Evolutionary conservation across 2,113 vertebrate genomes (phyloP).

Genomic region (Cyphomyrus discorhynchus): DNA sequence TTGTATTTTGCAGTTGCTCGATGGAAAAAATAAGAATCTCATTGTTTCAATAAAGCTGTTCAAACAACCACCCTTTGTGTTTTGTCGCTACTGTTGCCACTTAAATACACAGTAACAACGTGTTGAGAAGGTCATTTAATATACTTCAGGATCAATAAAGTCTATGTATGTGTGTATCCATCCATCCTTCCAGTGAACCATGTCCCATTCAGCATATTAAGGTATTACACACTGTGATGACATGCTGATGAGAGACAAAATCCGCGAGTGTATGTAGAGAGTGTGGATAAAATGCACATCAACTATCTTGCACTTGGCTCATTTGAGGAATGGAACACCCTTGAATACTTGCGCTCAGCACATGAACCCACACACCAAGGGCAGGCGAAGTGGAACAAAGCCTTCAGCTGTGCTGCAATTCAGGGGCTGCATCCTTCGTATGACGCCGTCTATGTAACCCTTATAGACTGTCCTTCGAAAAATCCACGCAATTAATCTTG

Average conservation of each 20-base stretch:
- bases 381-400: neutral
- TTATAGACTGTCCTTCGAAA: neutral
- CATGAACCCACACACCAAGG: neutral
- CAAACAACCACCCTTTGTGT: neutral
- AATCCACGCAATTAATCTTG: neutral
- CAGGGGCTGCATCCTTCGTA: neutral
- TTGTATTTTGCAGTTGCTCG: constrained; percentile 72
- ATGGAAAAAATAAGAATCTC: constrained; percentile 55
- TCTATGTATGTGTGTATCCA: too few relatives aligned
- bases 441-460: neutral
- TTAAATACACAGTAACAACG: neutral
- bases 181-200: too few relatives aligned
- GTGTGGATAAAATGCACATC: neutral
- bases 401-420: neutral
- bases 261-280: neutral
- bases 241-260: neutral
- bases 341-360: neutral
- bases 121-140: neutral
- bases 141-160: too few relatives aligned
- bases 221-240: neutral
- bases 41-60: constrained; percentile 73
- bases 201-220: neutral
- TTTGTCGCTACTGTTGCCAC: neutral
- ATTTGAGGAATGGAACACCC: neutral
- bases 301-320: neutral